phyloP scores from a whole-genome alignment of 2,113 vertebrate species.

The Furnarius figulus region DNA sequence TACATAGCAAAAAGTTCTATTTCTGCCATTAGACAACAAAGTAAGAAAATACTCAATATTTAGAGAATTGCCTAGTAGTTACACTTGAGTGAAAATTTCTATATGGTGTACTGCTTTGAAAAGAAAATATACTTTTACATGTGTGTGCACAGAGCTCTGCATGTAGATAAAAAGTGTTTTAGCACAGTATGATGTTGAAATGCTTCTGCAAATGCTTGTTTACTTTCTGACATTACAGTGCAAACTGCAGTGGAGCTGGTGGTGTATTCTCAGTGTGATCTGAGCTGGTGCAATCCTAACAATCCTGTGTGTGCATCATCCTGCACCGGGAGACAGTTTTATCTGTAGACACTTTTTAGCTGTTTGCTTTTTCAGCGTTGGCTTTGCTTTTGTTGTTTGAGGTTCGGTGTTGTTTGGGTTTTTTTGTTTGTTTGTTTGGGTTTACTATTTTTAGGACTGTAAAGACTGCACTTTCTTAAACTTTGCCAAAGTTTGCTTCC shows the following conservation, averaged over 20 bases:
- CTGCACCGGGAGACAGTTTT: background rate
- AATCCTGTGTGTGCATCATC: background rate
- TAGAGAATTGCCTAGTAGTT: background rate
- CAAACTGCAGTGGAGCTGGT: background rate
- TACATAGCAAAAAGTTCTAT: background rate
- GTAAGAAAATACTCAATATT: background rate
- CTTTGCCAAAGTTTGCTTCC: slow-evolving; percentile 24
- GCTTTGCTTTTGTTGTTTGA: background rate
- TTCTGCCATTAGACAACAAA: slow-evolving; percentile 34
- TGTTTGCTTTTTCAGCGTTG: background rate
- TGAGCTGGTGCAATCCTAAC: background rate
- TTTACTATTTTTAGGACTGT: background rate
- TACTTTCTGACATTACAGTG: background rate
- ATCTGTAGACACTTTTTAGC: background rate
- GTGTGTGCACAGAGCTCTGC: slow-evolving; percentile 4
- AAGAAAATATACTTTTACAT: background rate
- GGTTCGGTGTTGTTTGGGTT: background rate
- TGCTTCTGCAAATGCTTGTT: background rate
- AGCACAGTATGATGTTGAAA: background rate
- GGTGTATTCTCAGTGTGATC: background rate
- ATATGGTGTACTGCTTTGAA: background rate
- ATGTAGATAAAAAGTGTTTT: background rate
- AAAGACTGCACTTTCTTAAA: slow-evolving; percentile 32
- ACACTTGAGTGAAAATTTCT: background rate
- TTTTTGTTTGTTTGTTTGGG: background rate